Evolutionary conservation across 2,888 invertebrate genomes (phyloP).

Genomic region (Reticulitermes lucifugus): DNA sequence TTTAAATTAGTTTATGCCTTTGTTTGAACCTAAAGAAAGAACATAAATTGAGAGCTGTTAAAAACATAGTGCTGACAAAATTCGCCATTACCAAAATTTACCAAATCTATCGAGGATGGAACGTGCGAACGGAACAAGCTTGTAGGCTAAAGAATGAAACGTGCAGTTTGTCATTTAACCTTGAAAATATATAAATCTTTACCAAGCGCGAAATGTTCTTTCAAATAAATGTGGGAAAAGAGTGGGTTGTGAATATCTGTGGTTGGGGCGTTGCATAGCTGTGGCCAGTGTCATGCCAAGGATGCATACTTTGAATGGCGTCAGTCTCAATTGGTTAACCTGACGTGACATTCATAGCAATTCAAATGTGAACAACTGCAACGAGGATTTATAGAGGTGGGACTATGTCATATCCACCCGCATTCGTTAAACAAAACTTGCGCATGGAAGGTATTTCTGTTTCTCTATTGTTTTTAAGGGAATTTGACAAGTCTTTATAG

Average conservation of each 20-base stretch:
- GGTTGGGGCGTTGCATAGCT: neutral
- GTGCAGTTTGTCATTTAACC: too few relatives aligned
- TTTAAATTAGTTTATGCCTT: too few relatives aligned
- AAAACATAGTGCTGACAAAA: too few relatives aligned
- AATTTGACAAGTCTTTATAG: neutral
- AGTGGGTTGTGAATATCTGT: neutral
- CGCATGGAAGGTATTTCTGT: neutral
- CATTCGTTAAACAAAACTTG: neutral
- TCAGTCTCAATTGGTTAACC: neutral
- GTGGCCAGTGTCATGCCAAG: neutral
- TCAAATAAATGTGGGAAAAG: neutral
- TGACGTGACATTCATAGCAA: slow-evolving; percentile 1
- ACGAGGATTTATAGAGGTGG: neutral
- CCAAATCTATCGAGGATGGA: too few relatives aligned
- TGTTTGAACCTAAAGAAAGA: too few relatives aligned
- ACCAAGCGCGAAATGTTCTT: neutral
- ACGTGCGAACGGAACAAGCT: too few relatives aligned
- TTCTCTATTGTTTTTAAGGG: neutral
- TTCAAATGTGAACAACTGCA: neutral
- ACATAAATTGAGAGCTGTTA: too few relatives aligned
- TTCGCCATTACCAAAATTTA: too few relatives aligned
- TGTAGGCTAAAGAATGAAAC: too few relatives aligned
- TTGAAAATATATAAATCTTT: neutral
- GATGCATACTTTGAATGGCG: neutral
- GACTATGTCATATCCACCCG: too few relatives aligned